Evolutionary conservation across 2,888 invertebrate species (phyloP), one percentile per base, ranked within the genome.

Genomic region (Eumacrocentrus americanus): DNA sequence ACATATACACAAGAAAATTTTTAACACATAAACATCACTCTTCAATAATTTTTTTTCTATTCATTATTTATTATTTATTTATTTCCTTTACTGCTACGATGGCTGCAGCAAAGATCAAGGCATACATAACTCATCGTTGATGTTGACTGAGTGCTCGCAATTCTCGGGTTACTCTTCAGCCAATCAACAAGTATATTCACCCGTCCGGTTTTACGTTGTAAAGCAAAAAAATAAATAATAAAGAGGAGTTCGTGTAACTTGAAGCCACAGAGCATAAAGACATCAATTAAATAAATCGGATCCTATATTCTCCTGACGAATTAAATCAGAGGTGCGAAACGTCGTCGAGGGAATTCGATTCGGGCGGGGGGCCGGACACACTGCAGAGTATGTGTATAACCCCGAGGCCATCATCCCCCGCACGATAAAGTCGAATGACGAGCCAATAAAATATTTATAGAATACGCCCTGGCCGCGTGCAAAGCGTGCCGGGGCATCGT

Each of bases 391-490:
- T 56, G 25, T 40, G 29, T 34, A 46, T n/a, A 16, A 53, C 64
- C 42, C 44, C 38, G 46, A 47, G 59, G 46, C 23, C 34, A 47
- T 22, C 63, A 57, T 62, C 64, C 60, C 62, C 69, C 67, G 67
- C 70, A 62, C 68, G 72, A 76, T 74, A 75, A 78, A 78, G 72
- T 75, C 73, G 72, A 74, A 73, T 71, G 73, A 79, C 74, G 76
- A 74, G 77, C 77, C 76, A 79, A 80, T 79, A 77, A 80, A 79
- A 81, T 79, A 81, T 80, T 79, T 79, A 79, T 78, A 70, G 74
- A 76, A 74, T 74, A 66, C 51, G 42, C 60, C 55, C 50, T 51
- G 38, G 54, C 23, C 40, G 23, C 25, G 34, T 50, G 29, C 48
- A 50, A 50, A 20, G 23, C 50, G 51, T 50, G 44, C 34, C 56